Evolutionary conservation across 2,797 vertebrate species (phyloP).

Genomic region (Rhabdophis nuchalis): DNA sequence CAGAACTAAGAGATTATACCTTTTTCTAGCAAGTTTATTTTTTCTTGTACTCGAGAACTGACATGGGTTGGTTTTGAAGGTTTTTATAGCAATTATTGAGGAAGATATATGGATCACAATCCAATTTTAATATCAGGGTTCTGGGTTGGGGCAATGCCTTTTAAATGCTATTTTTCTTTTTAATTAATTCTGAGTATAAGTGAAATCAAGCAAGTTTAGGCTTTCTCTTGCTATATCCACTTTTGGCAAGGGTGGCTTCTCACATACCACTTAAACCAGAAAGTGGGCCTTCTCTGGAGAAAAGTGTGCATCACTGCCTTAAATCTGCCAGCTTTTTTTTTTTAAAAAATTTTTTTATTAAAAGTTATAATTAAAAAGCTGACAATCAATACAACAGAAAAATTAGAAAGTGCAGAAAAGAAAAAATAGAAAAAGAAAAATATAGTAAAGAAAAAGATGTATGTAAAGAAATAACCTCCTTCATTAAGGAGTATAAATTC

Average conservation of each 20-base stretch:
- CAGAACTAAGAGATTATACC: neutral
- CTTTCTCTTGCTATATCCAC: neutral
- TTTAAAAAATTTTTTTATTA: neutral
- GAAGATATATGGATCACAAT: neutral
- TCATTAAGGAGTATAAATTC: neutral
- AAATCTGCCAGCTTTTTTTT: neutral
- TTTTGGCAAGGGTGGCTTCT: neutral
- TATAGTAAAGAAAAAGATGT: neutral
- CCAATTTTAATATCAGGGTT: neutral
- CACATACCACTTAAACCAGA: neutral
- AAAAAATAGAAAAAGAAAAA: neutral
- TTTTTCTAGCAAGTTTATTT: neutral
- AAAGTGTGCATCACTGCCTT: neutral
- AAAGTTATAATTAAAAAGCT: neutral
- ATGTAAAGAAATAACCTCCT: neutral
- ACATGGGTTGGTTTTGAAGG: neutral
- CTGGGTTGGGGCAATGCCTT: fast-evolving
- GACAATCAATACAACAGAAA: neutral
- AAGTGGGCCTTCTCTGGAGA: neutral
- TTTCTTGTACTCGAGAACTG: neutral
- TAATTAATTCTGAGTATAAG: neutral
- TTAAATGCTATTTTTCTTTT: neutral
- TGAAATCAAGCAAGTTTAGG: neutral
- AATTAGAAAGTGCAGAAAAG: neutral
- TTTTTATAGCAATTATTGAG: neutral